Evolutionary conservation across 2,797 vertebrate species (phyloP).

Genomic region (Sebastolobus altivelis): DNA sequence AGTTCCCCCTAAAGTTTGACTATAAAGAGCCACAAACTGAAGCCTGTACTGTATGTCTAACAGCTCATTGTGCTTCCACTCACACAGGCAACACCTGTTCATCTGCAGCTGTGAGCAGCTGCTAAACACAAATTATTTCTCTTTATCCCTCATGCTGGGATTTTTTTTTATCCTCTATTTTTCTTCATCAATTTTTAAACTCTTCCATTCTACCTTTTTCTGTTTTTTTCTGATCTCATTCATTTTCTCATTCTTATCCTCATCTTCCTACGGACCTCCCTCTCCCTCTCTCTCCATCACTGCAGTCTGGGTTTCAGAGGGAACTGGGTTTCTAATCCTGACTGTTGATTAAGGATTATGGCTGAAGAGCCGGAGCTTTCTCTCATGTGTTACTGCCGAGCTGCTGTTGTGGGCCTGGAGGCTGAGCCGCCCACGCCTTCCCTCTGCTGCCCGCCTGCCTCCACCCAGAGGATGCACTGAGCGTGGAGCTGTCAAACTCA

Average conservation of each 20-base stretch:
- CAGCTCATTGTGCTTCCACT: not conserved
- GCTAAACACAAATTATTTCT: slow-evolving; percentile 1
- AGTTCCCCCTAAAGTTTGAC: slow-evolving; percentile 23
- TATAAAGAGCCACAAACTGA: not conserved
- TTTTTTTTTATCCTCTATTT: slow-evolving; percentile 14
- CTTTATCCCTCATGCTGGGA: slow-evolving; percentile 9
- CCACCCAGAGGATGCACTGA: slow-evolving; percentile 6
- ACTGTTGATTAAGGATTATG: slow-evolving; percentile 78
- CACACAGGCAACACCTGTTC: not conserved
- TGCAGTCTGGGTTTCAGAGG: slow-evolving; percentile 20
- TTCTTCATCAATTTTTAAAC: not conserved
- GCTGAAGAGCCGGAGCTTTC: slow-evolving; percentile 33
- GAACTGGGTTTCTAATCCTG: slow-evolving; percentile 75
- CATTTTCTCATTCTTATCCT: slow-evolving; percentile 12
- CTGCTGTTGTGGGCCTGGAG: slow-evolving; percentile 26
- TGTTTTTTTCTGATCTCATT: slow-evolving; percentile 2
- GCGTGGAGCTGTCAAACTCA: slow-evolving; percentile 46
- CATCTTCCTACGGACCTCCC: not conserved
- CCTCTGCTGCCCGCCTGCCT: slow-evolving; percentile 13
- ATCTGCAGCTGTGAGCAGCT: slow-evolving; percentile 20
- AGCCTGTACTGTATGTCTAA: not conserved
- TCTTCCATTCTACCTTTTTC: not conserved
- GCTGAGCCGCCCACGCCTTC: slow-evolving; percentile 32
- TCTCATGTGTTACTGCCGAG: slow-evolving; percentile 28
- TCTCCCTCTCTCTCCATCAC: not conserved